A percentile compares a stretch with the other conserved stretches of the same genome.
These are phyloP conservation scores for Xiphydria camelus DNA, from an alignment of 2,888 invertebrate genomes.

Conservation along the genomic window DNA sequence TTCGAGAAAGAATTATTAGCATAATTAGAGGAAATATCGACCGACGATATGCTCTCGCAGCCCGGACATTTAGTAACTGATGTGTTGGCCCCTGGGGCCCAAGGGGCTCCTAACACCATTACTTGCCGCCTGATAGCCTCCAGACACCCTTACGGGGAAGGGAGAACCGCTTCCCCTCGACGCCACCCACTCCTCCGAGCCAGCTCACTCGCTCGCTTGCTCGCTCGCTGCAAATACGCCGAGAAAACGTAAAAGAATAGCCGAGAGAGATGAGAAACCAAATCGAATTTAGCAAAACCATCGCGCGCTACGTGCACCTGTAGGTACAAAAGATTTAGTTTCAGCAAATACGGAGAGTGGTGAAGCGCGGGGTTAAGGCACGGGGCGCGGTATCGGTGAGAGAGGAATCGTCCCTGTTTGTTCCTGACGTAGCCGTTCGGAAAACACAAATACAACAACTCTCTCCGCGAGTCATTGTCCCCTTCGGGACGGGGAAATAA, in stretches of 20 bases:
- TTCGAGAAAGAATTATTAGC: slow-evolving; percentile 36
- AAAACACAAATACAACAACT: slow-evolving; percentile 25
- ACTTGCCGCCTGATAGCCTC: slow-evolving; percentile 42
- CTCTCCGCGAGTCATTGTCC: slow-evolving; percentile 4
- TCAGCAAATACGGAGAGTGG: slow-evolving; percentile 22
- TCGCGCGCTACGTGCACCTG: slow-evolving; percentile 27
- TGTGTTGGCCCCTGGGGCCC: slow-evolving; percentile 41
- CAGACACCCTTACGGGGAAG: slow-evolving; percentile 30
- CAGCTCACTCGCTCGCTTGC: slow-evolving; percentile 5
- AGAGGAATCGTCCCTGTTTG: slow-evolving; percentile 25
- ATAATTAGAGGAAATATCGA: slow-evolving; percentile 33
- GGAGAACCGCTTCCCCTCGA: slow-evolving; percentile 13
- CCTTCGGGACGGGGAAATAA: slow-evolving; percentile 8
- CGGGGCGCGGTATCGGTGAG: slow-evolving; percentile 1
- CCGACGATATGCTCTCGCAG: slow-evolving; percentile 21
- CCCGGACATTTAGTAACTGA: slow-evolving; percentile 36
- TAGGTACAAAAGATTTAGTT: slow-evolving; percentile 38
- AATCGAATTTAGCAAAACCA: slow-evolving; percentile 48
- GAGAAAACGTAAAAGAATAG: slow-evolving; percentile 24
- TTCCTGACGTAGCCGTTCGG: slow-evolving; percentile 28
- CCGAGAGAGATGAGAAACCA: slow-evolving; percentile 31
- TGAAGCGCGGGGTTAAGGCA: slow-evolving; percentile 6
- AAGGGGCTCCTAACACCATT: slow-evolving; percentile 41
- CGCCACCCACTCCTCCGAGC: slow-evolving; percentile 1
- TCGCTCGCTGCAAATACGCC: slow-evolving; percentile 6